phyloP scores from a whole-genome alignment of 2,113 vertebrate genomes.

The Halcyon senegalensis region DNA sequence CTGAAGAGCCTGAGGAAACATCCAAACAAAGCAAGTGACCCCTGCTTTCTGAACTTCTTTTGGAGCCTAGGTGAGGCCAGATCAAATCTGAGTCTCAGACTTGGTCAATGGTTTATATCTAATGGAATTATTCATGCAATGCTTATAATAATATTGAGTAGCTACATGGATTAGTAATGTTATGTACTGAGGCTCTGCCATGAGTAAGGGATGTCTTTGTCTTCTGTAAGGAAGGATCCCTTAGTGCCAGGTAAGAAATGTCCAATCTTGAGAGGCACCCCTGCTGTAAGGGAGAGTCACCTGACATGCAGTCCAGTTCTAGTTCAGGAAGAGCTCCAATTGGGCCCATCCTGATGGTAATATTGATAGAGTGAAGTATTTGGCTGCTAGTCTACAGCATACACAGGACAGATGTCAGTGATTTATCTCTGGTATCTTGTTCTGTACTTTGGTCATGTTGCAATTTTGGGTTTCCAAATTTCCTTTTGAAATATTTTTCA shows the following conservation, averaged over 20 bases:
- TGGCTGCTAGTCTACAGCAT: background rate
- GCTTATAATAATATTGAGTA: background rate
- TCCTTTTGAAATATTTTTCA: background rate
- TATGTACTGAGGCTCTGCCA: accelerated
- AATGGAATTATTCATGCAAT: background rate
- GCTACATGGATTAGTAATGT: background rate
- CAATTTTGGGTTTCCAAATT: background rate
- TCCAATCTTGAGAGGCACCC: background rate
- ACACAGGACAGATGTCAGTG: background rate
- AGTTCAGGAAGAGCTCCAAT: background rate
- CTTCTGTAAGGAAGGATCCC: background rate
- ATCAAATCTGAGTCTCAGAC: background rate
- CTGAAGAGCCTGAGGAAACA: background rate
- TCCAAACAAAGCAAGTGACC: background rate
- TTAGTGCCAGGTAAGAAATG: background rate
- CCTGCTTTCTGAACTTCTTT: background rate
- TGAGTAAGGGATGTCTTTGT: background rate
- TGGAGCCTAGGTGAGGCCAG: background rate
- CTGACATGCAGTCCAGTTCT: background rate
- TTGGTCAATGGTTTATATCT: background rate
- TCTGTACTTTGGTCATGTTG: background rate
- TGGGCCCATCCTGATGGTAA: background rate
- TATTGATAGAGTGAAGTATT: background rate
- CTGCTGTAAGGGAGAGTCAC: background rate
- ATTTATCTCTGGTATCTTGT: background rate